These are phyloP conservation scores for Coleophora flavipennella DNA, from an alignment of 2,888 invertebrate genomes.

Conservation along the genomic window DNA sequence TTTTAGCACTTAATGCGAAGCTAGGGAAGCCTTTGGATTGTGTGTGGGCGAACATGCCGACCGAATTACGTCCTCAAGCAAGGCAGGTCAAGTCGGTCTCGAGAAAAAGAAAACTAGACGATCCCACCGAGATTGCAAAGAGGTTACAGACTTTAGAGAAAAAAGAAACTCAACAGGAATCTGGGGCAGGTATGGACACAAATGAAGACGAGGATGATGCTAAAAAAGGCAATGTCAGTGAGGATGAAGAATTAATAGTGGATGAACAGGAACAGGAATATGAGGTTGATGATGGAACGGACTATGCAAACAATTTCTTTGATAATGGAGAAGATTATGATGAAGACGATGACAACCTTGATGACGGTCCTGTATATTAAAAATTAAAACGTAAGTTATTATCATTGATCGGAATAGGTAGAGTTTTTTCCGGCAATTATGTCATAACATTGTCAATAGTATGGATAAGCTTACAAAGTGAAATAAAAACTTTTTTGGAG, in stretches of 20 bases:
- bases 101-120: conserved; percentile 51
- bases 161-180: conserved; percentile 70
- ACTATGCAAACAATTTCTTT: conserved; percentile 90
- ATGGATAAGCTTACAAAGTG: too few relatives aligned
- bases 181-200: conserved; percentile 56
- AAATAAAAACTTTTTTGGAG: too few relatives aligned
- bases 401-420: too few relatives aligned
- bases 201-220: conserved; percentile 52
- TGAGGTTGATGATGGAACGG: conserved; percentile 91
- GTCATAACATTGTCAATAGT: too few relatives aligned
- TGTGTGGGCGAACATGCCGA: conserved; percentile 76
- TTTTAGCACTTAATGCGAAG: conserved; percentile 61
- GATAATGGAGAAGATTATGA: conserved; percentile 91
- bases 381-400: conserved; percentile 42
- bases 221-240: conserved; percentile 69
- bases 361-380: conserved; percentile 86
- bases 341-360: conserved; percentile 88
- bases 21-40: conserved; percentile 59
- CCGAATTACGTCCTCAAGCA: conserved; percentile 73
- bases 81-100: conserved; percentile 36
- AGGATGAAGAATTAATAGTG: conserved; percentile 68
- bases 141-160: conserved; percentile 78
- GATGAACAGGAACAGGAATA: conserved; percentile 82
- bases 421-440: too few relatives aligned
- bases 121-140: conserved; percentile 47